Base-by-base conservation (phyloP, 2,888 invertebrate genomes). In the Aleiodes leptofemur region DNA sequence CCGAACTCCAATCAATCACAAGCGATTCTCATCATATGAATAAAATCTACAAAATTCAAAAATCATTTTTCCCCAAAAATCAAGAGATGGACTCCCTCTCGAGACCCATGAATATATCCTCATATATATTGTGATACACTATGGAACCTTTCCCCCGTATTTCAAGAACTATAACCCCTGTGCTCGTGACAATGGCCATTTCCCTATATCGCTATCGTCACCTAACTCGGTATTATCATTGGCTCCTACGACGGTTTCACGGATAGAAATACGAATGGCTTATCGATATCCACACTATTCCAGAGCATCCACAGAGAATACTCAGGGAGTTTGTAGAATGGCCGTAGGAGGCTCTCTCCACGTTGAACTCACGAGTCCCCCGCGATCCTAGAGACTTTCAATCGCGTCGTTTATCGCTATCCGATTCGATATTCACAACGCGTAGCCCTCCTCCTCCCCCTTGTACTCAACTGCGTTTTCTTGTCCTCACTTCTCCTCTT, bases 391-490 rank as follows among this genome's bases (percentile, higher is more conserved):
- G 77, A 76, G 78, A 80, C 82, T 84, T 83, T 84, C 83, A 84
- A 85, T 85, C 84, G 84, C 79, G 81, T 84, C 86, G 85, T 85
- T 85, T 84, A 85, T 85, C 84, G 83, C 82, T 80, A 83, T 84
- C 82, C 83, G 83, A 85, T 85, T 84, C 82, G 80, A 85, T 85
- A 86, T 85, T 85, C 86, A 84, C 83, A 83, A 82, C 82, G 83
- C 83, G 83, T 84, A 81, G 77, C 74, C 69, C 51, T 71, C 57
- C 57, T 57, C 23, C 43, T 31, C 72, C 70, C 64, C 53, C 69
- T 66, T 72, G 53, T 59, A 59, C 38, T 29, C 59, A 9, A 69
- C 38, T 57, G 64, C 64, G 64, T 68, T 68, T 43, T 70, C 53
- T 50, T 69, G 66, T 73, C 68, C 56, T 82, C 78, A 76, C 79